Conservation (phyloP, 2,888 invertebrate species). For the Aleiodes testaceus region DNA sequence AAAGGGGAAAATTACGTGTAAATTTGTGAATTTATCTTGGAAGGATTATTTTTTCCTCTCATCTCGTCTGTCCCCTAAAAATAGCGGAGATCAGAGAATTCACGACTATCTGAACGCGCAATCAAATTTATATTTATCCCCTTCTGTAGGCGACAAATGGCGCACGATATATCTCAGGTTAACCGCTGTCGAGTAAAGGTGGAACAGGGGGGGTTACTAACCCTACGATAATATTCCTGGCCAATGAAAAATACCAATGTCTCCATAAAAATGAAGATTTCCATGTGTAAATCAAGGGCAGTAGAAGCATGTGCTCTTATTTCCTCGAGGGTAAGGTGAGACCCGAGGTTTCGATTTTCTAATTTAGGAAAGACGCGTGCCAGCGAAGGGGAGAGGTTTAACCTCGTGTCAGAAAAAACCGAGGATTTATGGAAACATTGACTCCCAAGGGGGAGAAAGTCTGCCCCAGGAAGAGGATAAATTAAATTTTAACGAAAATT, state of each 20-base stretch:
- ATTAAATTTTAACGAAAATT: neutral
- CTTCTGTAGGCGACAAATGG: conserved; percentile 58
- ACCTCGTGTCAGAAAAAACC: neutral
- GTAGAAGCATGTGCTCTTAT: neutral
- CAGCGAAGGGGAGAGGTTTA: neutral
- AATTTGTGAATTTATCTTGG: conserved; percentile 28
- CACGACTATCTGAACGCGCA: conserved; percentile 57
- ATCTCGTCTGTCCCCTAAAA: conserved; percentile 32
- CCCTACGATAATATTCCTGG: neutral
- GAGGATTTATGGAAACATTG: conserved; percentile 27
- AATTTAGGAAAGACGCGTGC: conserved; percentile 28
- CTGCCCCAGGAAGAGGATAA: neutral
- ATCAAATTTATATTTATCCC: conserved; percentile 66
- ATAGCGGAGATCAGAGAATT: conserved; percentile 36
- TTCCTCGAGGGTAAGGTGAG: conserved; percentile 6
- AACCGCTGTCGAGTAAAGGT: conserved; percentile 49
- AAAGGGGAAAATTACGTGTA: neutral
- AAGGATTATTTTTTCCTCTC: conserved; percentile 5
- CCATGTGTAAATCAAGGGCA: conserved; percentile 6
- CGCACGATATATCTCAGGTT: conserved; percentile 57
- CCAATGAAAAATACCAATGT: neutral
- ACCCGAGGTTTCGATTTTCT: conserved; percentile 10
- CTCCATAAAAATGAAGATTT: neutral
- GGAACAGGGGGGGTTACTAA: neutral
- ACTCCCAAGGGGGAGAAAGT: neutral